Base-by-base conservation (phyloP, 2,888 invertebrate species). In the Polydrusus tereticollis region DNA sequence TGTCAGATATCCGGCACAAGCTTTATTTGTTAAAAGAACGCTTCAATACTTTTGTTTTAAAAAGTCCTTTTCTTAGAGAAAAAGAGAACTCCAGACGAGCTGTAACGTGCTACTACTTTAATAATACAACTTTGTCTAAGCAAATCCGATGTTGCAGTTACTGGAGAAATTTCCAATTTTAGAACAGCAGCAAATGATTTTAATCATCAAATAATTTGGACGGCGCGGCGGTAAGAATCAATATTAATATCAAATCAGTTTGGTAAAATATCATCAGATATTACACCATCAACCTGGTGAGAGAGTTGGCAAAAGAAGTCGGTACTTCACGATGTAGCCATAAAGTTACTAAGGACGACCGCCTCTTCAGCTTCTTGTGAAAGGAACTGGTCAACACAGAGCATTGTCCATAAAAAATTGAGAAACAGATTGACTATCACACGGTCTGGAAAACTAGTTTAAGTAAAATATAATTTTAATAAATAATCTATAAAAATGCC, bases 141-240 rank as follows among this genome's bases (percentile, higher is more conserved):
- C n/a, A 47, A 62, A 50, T 7, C 45, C 18, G 60, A 68, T 14
- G 43, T 59, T 63, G 38, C 62, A 43, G 33, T 55, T 33, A 55
- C 8, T 21, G 50, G 8, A 21, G 23, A 50, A 50, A 50, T 50
- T 21, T 10, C 50, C 7, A 50, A 68, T 62, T 62, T 69, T 69
- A 69, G 52, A 69, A 23, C 69, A 45, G 60, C 69, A 62, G 6
- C 62, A 45, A 69, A 69, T 62, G 50, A 47, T 26, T 69, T 69
- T 18, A 69, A 69, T 33, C 26, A 62, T 16, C 60, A 4, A 62
- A 69, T 69, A 69, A 69, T 69, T 65, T 69, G 69, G 69, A 69
- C 50, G 47, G 45, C 62, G 14, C 50, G 47, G 45, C 62, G 14
- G 69, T 62, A 62, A 69, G 50, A 47, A 69, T n/a, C n/a, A n/a